Evolutionary conservation across 2,888 invertebrate species (phyloP).

Genomic region (Cryptocephalus moraei): DNA sequence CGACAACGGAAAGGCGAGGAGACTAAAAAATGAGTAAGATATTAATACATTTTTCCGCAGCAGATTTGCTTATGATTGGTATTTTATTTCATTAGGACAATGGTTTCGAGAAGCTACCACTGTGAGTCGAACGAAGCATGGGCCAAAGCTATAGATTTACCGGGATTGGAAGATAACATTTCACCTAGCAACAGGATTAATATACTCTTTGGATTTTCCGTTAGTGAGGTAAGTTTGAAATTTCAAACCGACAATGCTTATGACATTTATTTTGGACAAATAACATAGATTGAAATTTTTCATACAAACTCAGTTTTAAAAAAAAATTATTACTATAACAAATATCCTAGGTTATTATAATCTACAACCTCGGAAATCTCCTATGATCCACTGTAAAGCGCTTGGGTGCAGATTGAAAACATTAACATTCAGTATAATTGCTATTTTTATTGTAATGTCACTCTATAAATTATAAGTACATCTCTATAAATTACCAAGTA

Average conservation of each 20-base stretch:
- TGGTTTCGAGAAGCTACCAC: constrained; percentile 9
- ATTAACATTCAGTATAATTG: no score
- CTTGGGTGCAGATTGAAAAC: no score
- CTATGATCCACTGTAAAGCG: no score
- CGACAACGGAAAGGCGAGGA: constrained; percentile 13
- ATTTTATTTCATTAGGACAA: constrained; percentile 3
- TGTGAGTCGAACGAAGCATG: constrained; percentile 49
- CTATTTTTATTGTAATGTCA: no score
- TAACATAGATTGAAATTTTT: neutral
- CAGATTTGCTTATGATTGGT: neutral
- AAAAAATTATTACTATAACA: no score
- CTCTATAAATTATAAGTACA: no score
- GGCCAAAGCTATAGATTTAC: constrained; percentile 65
- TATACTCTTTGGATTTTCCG: constrained; percentile 56
- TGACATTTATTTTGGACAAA: neutral
- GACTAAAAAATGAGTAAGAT: constrained; percentile 15
- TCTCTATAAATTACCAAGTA: no score
- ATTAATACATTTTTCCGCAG: neutral
- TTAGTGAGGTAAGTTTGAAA: constrained; percentile 49
- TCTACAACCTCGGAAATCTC: no score
- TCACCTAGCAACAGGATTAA: constrained; percentile 67
- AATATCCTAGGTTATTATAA: no score
- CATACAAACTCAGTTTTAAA: no score
- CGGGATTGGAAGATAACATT: constrained; percentile 75
- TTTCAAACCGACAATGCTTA: neutral